Base-by-base conservation (phyloP, 1,140 invertebrate species). In the Atta colombica region DNA sequence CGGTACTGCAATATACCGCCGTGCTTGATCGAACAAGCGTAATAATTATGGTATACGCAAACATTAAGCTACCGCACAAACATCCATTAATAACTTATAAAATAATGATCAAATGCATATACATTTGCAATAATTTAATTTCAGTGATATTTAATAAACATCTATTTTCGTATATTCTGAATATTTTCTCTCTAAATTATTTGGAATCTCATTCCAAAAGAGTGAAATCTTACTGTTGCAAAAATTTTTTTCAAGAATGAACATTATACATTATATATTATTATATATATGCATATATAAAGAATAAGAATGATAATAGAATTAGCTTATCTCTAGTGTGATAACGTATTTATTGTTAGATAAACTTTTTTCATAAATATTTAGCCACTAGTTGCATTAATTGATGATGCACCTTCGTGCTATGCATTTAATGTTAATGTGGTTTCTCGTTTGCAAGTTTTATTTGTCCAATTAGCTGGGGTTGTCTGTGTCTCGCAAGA, bases 391-490 rank as follows among this genome's bases (percentile, higher is more conserved):
- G 80, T 74, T 61, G 80, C 25, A 55, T 25, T n/a, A 71, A 60
- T 16, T 60, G 51, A 21, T 49, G 53, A 25, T 14, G 55, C 39
- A 35, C 25, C 10, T 74, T 49, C 25, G 12, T 35, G 25, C 49
- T 72, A 28, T 6, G 60, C 28, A 10, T 58, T 81, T 39, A 58
- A 81, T 0, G 21, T 55, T 82, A 61, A 74, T 60, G 39, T 21
- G 12, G 21, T 81, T 39, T 60, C 35, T 25, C 45, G 18, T 82
- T 74, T 74, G 53, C 68, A 49, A 82, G 68, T 72, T 82, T 82
- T 82, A 82, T 74, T 82, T 72, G 25, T 74, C 25, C 53, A 82
- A 82, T 82, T 82, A 60, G 51, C 66, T 28, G 25, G 39, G 21
- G 35, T 60, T 21, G 53, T 16, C 3, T 60, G 28, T 53, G 5